Percentiles rank a stretch among this genome's conserved stretches.
Conservation (phyloP, 2,888 invertebrate species). For the Acronicta aceris region DNA sequence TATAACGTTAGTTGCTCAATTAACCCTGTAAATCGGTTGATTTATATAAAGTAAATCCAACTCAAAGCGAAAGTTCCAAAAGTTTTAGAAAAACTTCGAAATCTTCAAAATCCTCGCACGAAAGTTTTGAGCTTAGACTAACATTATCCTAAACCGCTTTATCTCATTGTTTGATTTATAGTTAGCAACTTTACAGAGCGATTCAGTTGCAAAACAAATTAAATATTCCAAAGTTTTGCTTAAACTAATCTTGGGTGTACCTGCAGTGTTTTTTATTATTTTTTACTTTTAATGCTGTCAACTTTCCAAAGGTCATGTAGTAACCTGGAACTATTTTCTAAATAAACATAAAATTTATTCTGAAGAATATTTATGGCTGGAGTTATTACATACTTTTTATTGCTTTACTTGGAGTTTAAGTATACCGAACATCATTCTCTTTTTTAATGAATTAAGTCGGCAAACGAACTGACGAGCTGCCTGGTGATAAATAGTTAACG, state of each 20-base stretch:
- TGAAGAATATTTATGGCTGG: conserved; percentile 23
- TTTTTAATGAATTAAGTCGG: too few species aligned
- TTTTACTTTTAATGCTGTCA: conserved; percentile 5
- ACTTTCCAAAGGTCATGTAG: not conserved
- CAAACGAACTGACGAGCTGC: too few species aligned
- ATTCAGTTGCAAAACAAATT: conserved; percentile 48
- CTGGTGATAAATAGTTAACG: too few species aligned
- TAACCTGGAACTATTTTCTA: conserved; percentile 8
- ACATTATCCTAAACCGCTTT: conserved; percentile 53
- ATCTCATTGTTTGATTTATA: conserved; percentile 58
- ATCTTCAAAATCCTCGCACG: conserved; percentile 32
- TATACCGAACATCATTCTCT: conserved; percentile 15
- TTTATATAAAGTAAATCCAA: conserved; percentile 13
- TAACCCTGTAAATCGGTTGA: conserved; percentile 18
- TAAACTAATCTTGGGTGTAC: too few species aligned
- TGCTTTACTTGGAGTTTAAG: conserved; percentile 8
- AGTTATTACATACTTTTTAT: conserved; percentile 29
- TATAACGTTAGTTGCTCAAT: conserved; percentile 1
- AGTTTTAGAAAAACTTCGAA: conserved; percentile 35
- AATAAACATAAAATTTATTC: conserved; percentile 14
- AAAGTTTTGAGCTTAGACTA: conserved; percentile 48
- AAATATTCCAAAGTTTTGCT: conserved; percentile 28
- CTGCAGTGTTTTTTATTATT: conserved; percentile 7
- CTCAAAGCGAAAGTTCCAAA: conserved; percentile 18
- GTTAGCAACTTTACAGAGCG: conserved; percentile 44